Percentiles rank a stretch among this genome's conserved stretches.
Conservation (phyloP, 2,113 vertebrate species). For the Triplophysa dalaica region DNA sequence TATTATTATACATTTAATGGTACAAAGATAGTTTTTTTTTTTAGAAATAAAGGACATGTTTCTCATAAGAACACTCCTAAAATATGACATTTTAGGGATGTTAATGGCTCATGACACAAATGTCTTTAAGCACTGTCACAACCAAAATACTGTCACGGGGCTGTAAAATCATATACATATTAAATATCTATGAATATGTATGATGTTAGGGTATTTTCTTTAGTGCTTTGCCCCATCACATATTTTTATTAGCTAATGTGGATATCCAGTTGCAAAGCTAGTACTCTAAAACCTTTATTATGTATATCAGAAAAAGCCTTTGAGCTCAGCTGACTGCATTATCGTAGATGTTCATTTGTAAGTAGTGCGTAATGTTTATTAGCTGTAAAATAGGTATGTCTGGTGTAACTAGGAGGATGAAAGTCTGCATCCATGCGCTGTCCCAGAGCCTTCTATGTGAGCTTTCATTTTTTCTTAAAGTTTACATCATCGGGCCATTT, state of each 20-base stretch:
- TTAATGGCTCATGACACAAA: not conserved
- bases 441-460: not conserved
- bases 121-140: constrained; percentile 10
- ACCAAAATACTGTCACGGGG: constrained; percentile 49
- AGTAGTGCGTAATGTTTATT: constrained; percentile 65
- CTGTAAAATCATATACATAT: constrained; percentile 71
- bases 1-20: no score
- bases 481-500: constrained; percentile 45
- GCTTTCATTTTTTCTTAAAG: not conserved
- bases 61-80: not conserved
- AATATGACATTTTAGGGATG: not conserved
- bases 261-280: constrained; percentile 39
- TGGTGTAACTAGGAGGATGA: constrained; percentile 62
- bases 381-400: constrained; percentile 67
- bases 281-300: constrained; percentile 63
- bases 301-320: constrained; percentile 57
- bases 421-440: not conserved
- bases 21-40: not conserved
- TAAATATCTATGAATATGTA: constrained; percentile 67
- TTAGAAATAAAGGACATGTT: not conserved
- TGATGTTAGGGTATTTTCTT: constrained; percentile 67
- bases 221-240: constrained; percentile 57
- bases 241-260: constrained; percentile 10
- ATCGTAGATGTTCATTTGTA: constrained; percentile 73
- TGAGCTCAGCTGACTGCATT: constrained; percentile 63